Evolutionary conservation across 2,113 vertebrate species (phyloP).

Genomic region (Protomyctophum bolini): DNA sequence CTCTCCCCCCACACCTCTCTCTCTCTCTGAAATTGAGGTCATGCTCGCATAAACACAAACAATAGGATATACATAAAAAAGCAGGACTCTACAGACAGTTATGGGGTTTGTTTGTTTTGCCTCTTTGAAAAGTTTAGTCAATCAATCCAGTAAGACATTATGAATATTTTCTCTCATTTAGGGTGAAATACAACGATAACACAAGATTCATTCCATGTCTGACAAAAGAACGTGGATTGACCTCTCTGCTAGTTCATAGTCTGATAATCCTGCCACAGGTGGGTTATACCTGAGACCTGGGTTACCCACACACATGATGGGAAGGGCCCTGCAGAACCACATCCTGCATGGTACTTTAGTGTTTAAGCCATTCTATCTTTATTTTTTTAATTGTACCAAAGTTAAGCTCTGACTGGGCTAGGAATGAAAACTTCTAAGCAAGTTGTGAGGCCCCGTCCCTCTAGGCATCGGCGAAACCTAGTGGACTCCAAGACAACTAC

Average conservation of each 20-base stretch:
- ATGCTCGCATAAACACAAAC: constrained; percentile 62
- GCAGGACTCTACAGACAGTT: constrained; percentile 3
- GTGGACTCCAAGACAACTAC: constrained; percentile 40
- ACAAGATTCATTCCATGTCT: too few relatives aligned
- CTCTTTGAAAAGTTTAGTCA: too few relatives aligned
- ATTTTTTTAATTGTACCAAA: too few relatives aligned
- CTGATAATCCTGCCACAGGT: too few relatives aligned
- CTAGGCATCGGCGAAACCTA: constrained; percentile 51
- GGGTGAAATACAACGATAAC: too few relatives aligned
- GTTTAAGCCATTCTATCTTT: neutral
- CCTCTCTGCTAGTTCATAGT: too few relatives aligned
- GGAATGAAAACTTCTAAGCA: constrained; percentile 41
- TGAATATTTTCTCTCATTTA: too few relatives aligned
- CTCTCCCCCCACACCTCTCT: constrained; percentile 42
- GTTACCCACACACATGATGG: neutral
- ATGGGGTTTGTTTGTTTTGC: too few relatives aligned
- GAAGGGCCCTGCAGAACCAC: neutral
- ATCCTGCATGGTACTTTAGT: neutral
- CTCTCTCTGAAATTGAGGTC: constrained; percentile 61
- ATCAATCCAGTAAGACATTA: too few relatives aligned
- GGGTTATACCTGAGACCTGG: too few relatives aligned
- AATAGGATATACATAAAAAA: constrained; percentile 50
- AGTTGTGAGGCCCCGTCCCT: constrained; percentile 60
- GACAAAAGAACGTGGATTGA: too few relatives aligned
- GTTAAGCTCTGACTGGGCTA: constrained; percentile 22